Percentiles rank a stretch among this genome's conserved stretches.
phyloP scores from a whole-genome alignment of 2,888 invertebrate species.

The Drosophila atroscutellata region DNA sequence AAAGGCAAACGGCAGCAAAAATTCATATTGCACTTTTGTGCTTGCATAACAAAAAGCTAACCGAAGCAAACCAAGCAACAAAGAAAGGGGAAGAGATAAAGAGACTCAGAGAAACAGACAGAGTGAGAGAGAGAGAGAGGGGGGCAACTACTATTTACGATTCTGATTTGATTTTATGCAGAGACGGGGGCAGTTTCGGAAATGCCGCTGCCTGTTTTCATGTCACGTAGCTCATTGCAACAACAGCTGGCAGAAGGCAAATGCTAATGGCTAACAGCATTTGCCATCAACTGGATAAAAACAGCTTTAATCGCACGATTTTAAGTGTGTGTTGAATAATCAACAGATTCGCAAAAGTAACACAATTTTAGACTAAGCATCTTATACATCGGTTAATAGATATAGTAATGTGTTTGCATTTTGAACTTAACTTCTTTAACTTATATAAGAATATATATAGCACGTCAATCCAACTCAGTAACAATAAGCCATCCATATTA shows the following conservation, averaged over 20 bases:
- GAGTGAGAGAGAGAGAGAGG: no score
- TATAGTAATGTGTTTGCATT: background rate
- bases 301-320: conserved; percentile 43
- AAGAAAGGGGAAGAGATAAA: background rate
- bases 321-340: background rate
- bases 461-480: background rate
- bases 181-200: conserved; percentile 7
- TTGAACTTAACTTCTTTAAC: background rate
- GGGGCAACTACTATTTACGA: conserved; percentile 38
- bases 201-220: conserved; percentile 44
- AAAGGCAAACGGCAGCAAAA: conserved; percentile 55
- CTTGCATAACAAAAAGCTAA: conserved; percentile 49
- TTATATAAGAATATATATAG: background rate
- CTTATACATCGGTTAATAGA: no score
- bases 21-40: conserved; percentile 66
- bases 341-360: background rate
- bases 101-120: background rate
- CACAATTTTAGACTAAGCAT: conserved; percentile 7
- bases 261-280: conserved; percentile 50
- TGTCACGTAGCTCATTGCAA: conserved; percentile 64
- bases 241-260: conserved; percentile 52
- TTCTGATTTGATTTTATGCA: conserved; percentile 61
- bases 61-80: conserved; percentile 3
- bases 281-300: conserved; percentile 47
- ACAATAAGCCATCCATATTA: background rate